Percentiles rank a stretch among this genome's conserved stretches.
phyloP scores from a whole-genome alignment of 2,797 vertebrate genomes.

The Eutrigla gurnardus region DNA sequence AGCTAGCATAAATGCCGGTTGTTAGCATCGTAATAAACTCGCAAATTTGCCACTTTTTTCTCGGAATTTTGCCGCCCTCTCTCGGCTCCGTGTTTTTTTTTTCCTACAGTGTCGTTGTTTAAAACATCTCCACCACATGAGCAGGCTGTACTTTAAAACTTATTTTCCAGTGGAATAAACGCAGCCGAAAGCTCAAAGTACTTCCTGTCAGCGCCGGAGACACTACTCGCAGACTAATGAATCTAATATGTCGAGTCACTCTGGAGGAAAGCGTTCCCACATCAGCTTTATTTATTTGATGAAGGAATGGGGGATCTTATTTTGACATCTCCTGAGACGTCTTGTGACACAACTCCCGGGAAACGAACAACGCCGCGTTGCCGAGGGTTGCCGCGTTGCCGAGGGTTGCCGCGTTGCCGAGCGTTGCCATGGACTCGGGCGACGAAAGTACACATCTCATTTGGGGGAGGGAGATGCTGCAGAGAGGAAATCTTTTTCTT shows the following conservation, averaged over 20 bases:
- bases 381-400: conserved; percentile 3
- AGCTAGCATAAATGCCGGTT: too few relatives aligned
- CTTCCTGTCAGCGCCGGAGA: conserved; percentile 70
- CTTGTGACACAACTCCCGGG: conserved; percentile 61
- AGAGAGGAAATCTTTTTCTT: conserved; percentile 40
- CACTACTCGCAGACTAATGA: conserved; percentile 77
- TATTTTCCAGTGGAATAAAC: conserved; percentile 27
- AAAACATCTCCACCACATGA: background rate
- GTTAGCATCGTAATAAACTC: too few relatives aligned
- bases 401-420: background rate
- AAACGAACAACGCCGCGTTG: conserved; percentile 72
- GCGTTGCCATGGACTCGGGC: conserved; percentile 65
- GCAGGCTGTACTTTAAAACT: conserved; percentile 15
- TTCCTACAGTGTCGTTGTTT: too few relatives aligned
- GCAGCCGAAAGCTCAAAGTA: conserved; percentile 45
- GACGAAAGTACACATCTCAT: conserved; percentile 59
- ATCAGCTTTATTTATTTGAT: conserved; percentile 75
- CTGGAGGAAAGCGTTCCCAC: conserved; percentile 56
- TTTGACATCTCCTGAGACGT: conserved; percentile 76
- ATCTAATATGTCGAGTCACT: conserved; percentile 74
- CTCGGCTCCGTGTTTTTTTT: too few relatives aligned
- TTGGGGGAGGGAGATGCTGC: conserved; percentile 52
- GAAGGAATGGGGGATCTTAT: conserved; percentile 71
- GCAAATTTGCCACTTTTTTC: too few relatives aligned
- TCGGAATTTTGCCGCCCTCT: too few relatives aligned